These are phyloP conservation scores for Lutjanus argentimaculatus DNA, from an alignment of 2,797 vertebrate species.

Conservation along the genomic window DNA sequence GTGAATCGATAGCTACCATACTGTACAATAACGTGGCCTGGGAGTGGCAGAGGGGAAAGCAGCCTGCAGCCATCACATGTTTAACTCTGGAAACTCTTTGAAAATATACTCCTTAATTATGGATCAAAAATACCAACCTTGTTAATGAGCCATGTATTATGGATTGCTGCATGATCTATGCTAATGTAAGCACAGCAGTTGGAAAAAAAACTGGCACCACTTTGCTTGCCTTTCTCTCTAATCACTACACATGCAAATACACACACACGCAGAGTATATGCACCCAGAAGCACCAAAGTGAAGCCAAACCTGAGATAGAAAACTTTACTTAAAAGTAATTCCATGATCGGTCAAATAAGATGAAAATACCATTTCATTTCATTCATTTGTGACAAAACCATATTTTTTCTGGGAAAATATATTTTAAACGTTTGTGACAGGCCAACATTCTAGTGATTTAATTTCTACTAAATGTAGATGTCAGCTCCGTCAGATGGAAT, in stretches of 20 bases:
- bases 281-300: constrained; percentile 7
- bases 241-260: constrained; percentile 49
- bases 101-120: constrained; percentile 77
- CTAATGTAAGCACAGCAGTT: constrained; percentile 69
- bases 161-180: constrained; percentile 74
- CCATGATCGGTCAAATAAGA: neutral
- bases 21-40: constrained; percentile 67
- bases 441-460: too few species aligned
- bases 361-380: neutral
- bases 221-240: constrained; percentile 48
- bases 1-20: constrained; percentile 75
- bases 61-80: constrained; percentile 46
- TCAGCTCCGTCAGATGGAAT: too few species aligned
- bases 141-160: constrained; percentile 77
- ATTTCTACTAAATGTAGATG: too few species aligned
- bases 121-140: constrained; percentile 74
- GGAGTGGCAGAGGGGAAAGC: constrained; percentile 45
- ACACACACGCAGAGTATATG: neutral
- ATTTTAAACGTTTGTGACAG: too few species aligned
- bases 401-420: too few species aligned
- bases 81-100: constrained; percentile 55
- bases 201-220: constrained; percentile 34
- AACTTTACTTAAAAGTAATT: constrained; percentile 25
- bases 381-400: too few species aligned
- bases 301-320: constrained; percentile 13